Conservation (phyloP, 1,140 invertebrate species). For the Phymorhynchus buccinoides region DNA sequence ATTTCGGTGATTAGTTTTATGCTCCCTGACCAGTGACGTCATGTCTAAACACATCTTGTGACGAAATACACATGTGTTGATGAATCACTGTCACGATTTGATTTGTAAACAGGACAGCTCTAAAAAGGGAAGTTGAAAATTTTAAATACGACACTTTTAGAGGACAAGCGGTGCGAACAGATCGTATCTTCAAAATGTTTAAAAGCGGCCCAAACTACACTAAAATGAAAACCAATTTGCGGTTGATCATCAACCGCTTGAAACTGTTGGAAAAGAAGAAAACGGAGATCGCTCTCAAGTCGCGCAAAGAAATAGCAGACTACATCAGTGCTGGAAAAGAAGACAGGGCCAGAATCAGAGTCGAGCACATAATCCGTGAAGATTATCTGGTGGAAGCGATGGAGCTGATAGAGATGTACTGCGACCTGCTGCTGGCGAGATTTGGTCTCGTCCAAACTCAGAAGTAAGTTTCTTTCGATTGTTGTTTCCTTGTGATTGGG, state of each 20-base stretch:
- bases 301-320: constrained; percentile 97
- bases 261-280: constrained; percentile 99
- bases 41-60: constrained; percentile 36
- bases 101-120: not conserved
- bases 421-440: constrained; percentile 94
- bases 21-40: constrained; percentile 29
- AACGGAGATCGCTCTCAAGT: constrained; percentile 94
- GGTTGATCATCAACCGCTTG: constrained; percentile 91
- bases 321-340: constrained; percentile 87
- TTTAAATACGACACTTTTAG: not conserved
- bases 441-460: constrained; percentile 98
- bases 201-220: constrained; percentile 65
- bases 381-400: constrained; percentile 99
- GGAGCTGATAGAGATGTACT: constrained; percentile 99
- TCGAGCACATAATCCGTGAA: constrained; percentile 98
- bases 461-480: no score
- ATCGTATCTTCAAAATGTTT: constrained; percentile 59
- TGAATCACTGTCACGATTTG: constrained; percentile 8
- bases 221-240: constrained; percentile 96
- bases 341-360: constrained; percentile 94
- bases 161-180: not conserved
- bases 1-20: no score
- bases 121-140: not conserved
- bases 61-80: constrained; percentile 15
- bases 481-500: no score